These are phyloP conservation scores for Pomatorhinus ruficollis DNA, from an alignment of 2,113 vertebrate species.

Conservation along the genomic window DNA sequence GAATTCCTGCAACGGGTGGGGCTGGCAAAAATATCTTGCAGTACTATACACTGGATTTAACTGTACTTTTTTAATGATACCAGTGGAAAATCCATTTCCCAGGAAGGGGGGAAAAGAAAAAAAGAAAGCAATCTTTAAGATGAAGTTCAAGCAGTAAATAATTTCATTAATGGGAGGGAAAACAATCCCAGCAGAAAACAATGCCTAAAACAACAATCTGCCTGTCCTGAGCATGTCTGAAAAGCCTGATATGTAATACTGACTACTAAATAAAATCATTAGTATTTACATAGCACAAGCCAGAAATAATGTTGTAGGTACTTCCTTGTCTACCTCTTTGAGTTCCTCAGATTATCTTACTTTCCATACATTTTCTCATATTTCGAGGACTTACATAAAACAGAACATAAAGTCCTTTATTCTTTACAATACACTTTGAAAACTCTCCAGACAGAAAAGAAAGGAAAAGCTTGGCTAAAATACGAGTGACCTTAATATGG, in stretches of 20 bases:
- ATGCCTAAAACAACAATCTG: background rate
- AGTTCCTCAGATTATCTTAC: background rate
- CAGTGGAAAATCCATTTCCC: constrained; percentile 16
- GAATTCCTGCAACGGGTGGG: constrained; percentile 59
- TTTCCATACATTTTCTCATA: background rate
- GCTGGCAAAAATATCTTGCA: constrained; percentile 53
- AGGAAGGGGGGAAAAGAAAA: fast-evolving
- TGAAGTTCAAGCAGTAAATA: constrained; percentile 3
- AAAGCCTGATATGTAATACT: background rate
- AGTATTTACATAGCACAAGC: background rate
- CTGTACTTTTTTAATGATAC: background rate
- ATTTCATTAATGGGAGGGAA: background rate
- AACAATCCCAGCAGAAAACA: background rate
- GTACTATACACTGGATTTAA: constrained; percentile 27
- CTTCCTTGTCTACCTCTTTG: background rate
- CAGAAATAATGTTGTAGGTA: background rate
- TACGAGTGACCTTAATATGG: background rate
- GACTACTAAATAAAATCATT: background rate
- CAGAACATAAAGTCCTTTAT: background rate
- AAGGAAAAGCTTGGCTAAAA: constrained; percentile 4
- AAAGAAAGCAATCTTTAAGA: background rate
- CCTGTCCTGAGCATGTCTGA: background rate
- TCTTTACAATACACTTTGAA: background rate
- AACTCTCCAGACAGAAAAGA: background rate
- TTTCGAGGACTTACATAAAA: background rate